Percentiles rank a stretch among this genome's conserved stretches.
Conservation (phyloP, 2,888 invertebrate species). For the Arge pagana region DNA sequence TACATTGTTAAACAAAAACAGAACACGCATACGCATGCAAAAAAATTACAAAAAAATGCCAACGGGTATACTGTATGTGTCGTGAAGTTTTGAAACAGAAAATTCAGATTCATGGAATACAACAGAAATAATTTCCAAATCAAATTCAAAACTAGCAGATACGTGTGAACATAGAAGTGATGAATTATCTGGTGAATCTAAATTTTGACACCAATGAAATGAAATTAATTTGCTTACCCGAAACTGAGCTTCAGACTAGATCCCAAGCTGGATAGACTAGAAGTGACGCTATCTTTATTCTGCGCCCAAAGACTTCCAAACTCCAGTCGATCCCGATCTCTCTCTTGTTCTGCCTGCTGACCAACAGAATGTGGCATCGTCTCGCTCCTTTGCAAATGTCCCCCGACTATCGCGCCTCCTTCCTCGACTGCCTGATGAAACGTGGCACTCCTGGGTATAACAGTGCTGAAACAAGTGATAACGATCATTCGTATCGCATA, state of each 20-base stretch:
- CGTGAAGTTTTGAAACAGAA: no score
- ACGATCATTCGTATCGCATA: no score
- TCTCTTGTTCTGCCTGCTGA: constrained; percentile 53
- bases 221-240: constrained; percentile 68
- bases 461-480: constrained; percentile 35
- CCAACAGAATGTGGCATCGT: constrained; percentile 56
- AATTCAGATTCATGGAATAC: no score
- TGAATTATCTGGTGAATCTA: no score
- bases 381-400: constrained; percentile 53
- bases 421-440: constrained; percentile 56
- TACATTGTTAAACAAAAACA: constrained; percentile 36
- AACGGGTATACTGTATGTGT: no score
- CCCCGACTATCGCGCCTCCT: constrained; percentile 41
- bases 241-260: constrained; percentile 85
- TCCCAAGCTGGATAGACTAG: constrained; percentile 78
- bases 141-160: no score
- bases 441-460: constrained; percentile 57
- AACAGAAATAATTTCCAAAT: no score
- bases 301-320: constrained; percentile 54
- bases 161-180: no score
- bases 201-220: constrained; percentile 25
- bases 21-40: constrained; percentile 39
- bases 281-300: constrained; percentile 64
- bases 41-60: constrained; percentile 31
- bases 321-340: constrained; percentile 53